These are phyloP conservation scores for Chloebia gouldiae DNA, from an alignment of 2,113 vertebrate species.

Conservation along the genomic window DNA sequence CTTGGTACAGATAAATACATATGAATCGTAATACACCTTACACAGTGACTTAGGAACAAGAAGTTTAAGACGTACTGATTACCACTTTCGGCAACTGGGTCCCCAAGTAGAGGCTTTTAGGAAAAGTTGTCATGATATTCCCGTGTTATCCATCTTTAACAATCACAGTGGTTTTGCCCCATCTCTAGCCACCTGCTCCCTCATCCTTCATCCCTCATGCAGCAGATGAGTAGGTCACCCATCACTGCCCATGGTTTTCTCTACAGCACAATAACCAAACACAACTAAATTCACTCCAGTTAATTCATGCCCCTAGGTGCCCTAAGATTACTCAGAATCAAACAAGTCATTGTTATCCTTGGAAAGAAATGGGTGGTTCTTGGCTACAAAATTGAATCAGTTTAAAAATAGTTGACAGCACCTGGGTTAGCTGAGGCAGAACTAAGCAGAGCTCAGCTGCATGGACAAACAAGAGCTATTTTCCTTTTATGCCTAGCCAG, in stretches of 20 bases:
- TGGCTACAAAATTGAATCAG: neutral
- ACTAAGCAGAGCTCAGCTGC: neutral
- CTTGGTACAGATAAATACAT: neutral
- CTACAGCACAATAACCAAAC: neutral
- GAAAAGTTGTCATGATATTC: neutral
- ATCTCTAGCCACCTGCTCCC: neutral
- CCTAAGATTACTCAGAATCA: neutral
- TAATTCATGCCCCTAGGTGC: neutral
- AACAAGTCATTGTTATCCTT: neutral
- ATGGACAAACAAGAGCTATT: neutral
- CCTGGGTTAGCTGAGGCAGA: constrained; percentile 12
- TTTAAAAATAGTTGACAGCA: neutral
- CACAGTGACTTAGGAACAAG: neutral
- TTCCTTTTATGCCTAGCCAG: neutral
- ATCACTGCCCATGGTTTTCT: neutral
- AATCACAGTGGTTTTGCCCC: neutral
- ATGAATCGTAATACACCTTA: neutral
- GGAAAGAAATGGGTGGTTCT: neutral
- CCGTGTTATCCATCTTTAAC: neutral
- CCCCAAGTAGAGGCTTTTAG: neutral
- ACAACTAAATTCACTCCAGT: neutral
- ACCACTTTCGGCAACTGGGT: neutral
- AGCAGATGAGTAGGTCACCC: neutral
- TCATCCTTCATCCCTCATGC: neutral
- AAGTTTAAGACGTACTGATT: neutral